Conservation (phyloP, 1,140 invertebrate genomes). For the Caenorhabditis tropicalis region DNA sequence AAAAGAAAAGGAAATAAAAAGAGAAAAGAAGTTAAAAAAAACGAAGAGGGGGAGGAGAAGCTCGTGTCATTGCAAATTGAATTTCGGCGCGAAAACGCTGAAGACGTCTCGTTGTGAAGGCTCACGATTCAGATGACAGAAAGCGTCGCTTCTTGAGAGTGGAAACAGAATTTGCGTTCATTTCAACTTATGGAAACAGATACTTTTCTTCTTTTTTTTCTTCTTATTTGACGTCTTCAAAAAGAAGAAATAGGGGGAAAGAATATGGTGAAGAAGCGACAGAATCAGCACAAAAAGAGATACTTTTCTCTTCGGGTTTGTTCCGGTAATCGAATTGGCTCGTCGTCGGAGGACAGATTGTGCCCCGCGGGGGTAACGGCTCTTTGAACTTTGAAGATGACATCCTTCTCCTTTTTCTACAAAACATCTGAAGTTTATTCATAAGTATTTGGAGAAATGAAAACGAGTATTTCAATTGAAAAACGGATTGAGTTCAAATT, state of each 20-base stretch:
- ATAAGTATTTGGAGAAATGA: slow-evolving; percentile 6
- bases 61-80: slow-evolving; percentile 42
- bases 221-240: background rate
- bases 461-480: background rate
- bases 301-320: background rate
- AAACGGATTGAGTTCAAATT: background rate
- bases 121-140: background rate
- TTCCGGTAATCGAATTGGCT: slow-evolving; percentile 35
- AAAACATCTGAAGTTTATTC: slow-evolving; percentile 28
- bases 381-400: slow-evolving; percentile 34
- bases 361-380: slow-evolving; percentile 23
- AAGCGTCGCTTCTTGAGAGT: background rate
- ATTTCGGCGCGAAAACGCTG: slow-evolving; percentile 16
- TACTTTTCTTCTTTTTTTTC: slow-evolving; percentile 3
- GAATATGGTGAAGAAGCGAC: background rate
- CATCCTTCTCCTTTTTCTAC: background rate
- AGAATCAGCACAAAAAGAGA: background rate
- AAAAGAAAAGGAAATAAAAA: background rate
- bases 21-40: background rate
- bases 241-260: background rate
- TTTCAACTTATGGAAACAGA: slow-evolving; percentile 36
- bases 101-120: background rate
- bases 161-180: slow-evolving; percentile 34
- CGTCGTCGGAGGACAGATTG: slow-evolving; percentile 39
- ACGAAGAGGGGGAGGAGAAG: background rate